Conservation (phyloP, 2,113 vertebrate species). For the Solenodon paradoxus region DNA sequence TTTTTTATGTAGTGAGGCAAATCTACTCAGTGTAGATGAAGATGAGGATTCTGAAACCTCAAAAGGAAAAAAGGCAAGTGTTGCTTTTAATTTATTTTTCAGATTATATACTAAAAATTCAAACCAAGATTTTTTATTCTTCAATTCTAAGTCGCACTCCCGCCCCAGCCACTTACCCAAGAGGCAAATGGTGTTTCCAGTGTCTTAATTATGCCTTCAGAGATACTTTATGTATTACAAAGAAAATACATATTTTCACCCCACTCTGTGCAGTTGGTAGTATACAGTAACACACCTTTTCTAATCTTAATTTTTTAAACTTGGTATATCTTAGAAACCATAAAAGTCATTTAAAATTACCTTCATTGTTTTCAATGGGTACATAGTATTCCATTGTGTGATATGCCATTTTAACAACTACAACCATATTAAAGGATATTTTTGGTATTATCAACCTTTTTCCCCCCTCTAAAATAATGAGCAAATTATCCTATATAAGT, state of each 20-base stretch:
- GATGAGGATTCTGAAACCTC: conserved; percentile 80
- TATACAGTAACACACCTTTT: not conserved
- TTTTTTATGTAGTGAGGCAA: conserved; percentile 82
- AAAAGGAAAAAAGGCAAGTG: conserved; percentile 90
- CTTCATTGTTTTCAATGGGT: not conserved
- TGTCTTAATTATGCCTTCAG: not conserved
- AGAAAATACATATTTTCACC: not conserved
- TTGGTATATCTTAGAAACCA: not conserved
- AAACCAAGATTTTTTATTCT: not conserved
- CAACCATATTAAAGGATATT: not conserved
- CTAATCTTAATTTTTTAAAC: not conserved
- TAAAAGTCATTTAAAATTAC: not conserved
- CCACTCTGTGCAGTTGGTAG: not conserved
- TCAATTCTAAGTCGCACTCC: not conserved
- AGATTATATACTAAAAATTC: conserved; percentile 6
- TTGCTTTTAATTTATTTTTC: conserved; percentile 22
- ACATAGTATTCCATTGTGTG: not conserved
- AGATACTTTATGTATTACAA: not conserved
- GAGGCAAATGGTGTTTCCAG: not conserved
- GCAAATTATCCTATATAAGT: not conserved
- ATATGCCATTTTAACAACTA: not conserved
- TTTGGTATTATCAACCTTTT: not conserved
- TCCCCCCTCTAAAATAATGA: not conserved
- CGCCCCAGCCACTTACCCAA: not conserved
- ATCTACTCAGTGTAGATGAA: conserved; percentile 88